Percentiles rank a stretch among this genome's conserved stretches.
These are phyloP conservation scores for Amyelois transitella DNA, from an alignment of 1,140 invertebrate genomes.

Conservation along the genomic window DNA sequence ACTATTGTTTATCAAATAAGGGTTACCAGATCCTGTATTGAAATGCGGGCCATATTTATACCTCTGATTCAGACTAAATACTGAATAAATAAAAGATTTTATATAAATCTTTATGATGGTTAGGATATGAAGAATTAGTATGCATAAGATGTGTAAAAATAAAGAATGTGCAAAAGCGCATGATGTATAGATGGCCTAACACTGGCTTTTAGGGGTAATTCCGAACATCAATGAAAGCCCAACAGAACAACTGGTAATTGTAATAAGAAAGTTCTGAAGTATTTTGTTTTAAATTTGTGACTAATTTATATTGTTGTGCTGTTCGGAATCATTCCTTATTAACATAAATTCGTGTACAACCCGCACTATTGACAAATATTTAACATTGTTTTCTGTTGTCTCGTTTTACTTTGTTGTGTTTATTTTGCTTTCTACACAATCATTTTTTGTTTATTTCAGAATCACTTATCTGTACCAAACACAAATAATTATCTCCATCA, in stretches of 20 bases:
- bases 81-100: background rate
- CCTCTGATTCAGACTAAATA: background rate
- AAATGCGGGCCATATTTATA: background rate
- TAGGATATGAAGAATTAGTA: background rate
- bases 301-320: background rate
- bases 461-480: conserved; percentile 90
- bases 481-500: conserved; percentile 88
- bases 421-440: conserved; percentile 75
- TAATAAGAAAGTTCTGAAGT: no score
- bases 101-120: no score
- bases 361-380: background rate
- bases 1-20: conserved; percentile 11
- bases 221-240: background rate
- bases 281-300: no score
- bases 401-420: conserved; percentile 72
- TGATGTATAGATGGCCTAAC: background rate
- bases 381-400: conserved; percentile 45
- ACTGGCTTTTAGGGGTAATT: background rate
- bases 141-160: background rate
- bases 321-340: background rate
- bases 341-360: background rate
- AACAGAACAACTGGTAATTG: no score
- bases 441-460: conserved; percentile 88
- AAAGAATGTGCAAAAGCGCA: background rate
- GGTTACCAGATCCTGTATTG: background rate